Evolutionary conservation across 37 sponge, comb jelly and placozoan genomes (phyloP).

Genomic region (Haliclona indistincta): DNA sequence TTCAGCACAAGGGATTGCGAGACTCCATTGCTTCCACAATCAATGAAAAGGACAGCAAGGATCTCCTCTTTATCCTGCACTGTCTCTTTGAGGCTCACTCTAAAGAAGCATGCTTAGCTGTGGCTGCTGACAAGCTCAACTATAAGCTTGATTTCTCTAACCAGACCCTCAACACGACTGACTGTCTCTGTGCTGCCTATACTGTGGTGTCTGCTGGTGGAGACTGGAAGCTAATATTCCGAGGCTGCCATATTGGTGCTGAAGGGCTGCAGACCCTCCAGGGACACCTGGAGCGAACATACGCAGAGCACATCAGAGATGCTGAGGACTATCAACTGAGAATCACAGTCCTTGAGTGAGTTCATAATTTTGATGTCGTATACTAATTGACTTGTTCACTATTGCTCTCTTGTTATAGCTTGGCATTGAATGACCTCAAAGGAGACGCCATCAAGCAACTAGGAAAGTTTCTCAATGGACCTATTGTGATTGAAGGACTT

Average conservation of each 20-base stretch:
- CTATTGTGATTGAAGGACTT: no score
- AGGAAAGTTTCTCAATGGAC: no score
- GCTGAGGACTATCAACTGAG: neutral
- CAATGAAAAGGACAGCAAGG: neutral
- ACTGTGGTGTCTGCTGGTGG: slow-evolving; percentile 7
- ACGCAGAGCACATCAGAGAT: neutral
- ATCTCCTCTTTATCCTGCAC: slow-evolving; percentile 33
- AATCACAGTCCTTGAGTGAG: neutral
- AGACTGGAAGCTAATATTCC: slow-evolving; percentile 17
- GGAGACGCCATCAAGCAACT: no score
- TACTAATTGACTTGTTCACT: no score
- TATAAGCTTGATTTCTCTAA: slow-evolving; percentile 13
- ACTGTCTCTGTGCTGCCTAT: slow-evolving; percentile 45
- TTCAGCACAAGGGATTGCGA: slow-evolving; percentile 8
- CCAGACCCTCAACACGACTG: slow-evolving; percentile 25
- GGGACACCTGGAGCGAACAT: neutral
- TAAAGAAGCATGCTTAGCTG: neutral
- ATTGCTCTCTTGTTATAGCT: neutral
- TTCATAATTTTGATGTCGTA: no score
- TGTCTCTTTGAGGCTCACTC: slow-evolving; percentile 39
- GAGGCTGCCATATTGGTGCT: slow-evolving; percentile 32
- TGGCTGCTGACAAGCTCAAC: slow-evolving; percentile 3
- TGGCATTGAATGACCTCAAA: neutral
- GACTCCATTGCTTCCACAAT: neutral
- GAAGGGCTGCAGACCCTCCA: slow-evolving; percentile 27